These are phyloP conservation scores for Lepeophtheirus nordmannii DNA, from an alignment of 2,888 invertebrate species.

Conservation along the genomic window DNA sequence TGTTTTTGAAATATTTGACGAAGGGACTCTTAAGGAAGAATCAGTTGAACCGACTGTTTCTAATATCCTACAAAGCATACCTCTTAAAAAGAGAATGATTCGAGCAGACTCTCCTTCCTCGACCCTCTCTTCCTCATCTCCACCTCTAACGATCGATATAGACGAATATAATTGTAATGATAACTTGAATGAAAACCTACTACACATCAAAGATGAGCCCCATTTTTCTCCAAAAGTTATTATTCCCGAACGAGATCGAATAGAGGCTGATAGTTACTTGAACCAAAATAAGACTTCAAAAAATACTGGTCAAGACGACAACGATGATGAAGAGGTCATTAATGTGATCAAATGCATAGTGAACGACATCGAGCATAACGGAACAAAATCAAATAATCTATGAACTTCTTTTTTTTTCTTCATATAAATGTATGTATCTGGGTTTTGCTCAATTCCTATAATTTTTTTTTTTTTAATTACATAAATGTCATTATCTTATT, in stretches of 20 bases:
- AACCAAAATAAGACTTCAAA: background rate
- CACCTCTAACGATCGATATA: slow-evolving; percentile 1
- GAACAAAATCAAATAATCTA: background rate
- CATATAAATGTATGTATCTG: no score
- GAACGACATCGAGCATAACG: background rate
- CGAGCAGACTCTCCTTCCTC: background rate
- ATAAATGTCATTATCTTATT: no score
- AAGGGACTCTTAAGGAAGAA: no score
- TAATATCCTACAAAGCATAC: background rate
- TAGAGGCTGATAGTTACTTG: background rate
- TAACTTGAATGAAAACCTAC: background rate
- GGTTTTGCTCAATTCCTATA: no score
- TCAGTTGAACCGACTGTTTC: no score
- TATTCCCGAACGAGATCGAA: background rate
- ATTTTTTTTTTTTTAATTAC: no score
- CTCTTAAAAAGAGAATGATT: background rate
- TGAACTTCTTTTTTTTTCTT: background rate
- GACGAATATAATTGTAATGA: background rate
- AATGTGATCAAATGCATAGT: background rate
- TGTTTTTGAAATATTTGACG: no score
- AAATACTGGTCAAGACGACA: background rate
- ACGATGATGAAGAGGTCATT: background rate
- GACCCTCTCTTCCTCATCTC: background rate
- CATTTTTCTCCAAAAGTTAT: background rate
- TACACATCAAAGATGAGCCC: background rate